phyloP scores from a whole-genome alignment of 2,888 invertebrate species.

The Balanococcus diminutus region DNA sequence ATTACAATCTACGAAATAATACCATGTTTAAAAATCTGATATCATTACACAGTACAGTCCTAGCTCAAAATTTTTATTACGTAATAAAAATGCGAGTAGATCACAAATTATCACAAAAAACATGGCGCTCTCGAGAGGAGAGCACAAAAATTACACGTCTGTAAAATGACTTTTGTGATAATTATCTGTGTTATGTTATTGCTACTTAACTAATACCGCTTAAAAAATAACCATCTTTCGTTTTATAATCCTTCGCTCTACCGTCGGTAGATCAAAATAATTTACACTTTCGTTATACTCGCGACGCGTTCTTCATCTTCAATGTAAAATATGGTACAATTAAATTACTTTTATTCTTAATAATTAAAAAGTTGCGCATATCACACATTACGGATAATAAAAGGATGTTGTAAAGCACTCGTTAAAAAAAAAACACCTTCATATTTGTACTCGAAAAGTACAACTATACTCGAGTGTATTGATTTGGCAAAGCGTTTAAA shows the following conservation, averaged over 20 bases:
- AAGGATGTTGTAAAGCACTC: slow-evolving; percentile 17
- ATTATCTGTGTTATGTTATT: slow-evolving; percentile 41
- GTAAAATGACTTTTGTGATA: slow-evolving; percentile 13
- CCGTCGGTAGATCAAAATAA: not conserved
- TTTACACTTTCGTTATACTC: not conserved
- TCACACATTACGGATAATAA: slow-evolving; percentile 25
- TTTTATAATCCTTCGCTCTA: not conserved
- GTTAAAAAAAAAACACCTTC: not conserved
- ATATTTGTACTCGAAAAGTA: not conserved
- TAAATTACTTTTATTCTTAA: not conserved
- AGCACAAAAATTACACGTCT: not conserved
- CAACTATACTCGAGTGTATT: not conserved
- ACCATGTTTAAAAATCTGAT: slow-evolving; percentile 18
- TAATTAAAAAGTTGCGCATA: slow-evolving; percentile 15
- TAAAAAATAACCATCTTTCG: not conserved
- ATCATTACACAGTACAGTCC: slow-evolving; percentile 42
- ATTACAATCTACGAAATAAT: slow-evolving; percentile 13
- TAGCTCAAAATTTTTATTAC: slow-evolving; percentile 31
- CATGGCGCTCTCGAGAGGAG: not conserved
- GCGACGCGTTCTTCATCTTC: not conserved
- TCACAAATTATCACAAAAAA: slow-evolving; percentile 39
- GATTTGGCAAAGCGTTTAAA: not conserved
- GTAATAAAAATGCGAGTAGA: slow-evolving; percentile 42
- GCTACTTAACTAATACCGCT: not conserved
- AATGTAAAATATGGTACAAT: not conserved